phyloP scores from a whole-genome alignment of 2,113 vertebrate genomes.

The Semicossyphus pulcher region DNA sequence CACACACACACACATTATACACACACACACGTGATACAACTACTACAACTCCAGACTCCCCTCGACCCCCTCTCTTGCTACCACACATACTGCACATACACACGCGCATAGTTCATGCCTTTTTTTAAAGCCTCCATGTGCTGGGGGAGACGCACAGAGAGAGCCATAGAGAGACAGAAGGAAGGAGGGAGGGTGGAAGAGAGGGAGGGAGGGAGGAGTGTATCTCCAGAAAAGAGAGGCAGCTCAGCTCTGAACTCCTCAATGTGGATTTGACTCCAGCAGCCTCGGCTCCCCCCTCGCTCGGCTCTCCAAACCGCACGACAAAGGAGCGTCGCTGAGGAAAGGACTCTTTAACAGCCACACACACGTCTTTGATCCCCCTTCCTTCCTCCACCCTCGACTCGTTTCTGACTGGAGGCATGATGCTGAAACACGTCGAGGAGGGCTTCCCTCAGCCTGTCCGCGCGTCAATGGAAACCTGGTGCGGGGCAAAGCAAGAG shows the following conservation, averaged over 20 bases:
- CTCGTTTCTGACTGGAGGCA: constrained; percentile 40
- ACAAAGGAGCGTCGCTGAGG: constrained; percentile 31
- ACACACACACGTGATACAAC: constrained; percentile 14
- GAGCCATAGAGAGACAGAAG: constrained; percentile 30
- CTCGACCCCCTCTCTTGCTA: background rate
- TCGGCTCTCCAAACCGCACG: constrained; percentile 22
- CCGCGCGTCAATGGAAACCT: constrained; percentile 61
- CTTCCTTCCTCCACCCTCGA: constrained; percentile 2
- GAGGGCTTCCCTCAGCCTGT: constrained; percentile 60
- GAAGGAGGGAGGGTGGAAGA: constrained; percentile 5
- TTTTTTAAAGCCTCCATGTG: constrained; percentile 67
- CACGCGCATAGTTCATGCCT: constrained; percentile 40
- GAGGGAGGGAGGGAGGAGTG: constrained; percentile 47
- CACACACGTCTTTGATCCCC: constrained; percentile 5
- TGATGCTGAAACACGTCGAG: constrained; percentile 40
- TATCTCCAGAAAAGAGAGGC: constrained; percentile 44
- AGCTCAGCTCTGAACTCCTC: constrained; percentile 40
- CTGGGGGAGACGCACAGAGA: constrained; percentile 39
- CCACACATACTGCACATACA: constrained; percentile 36
- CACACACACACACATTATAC: background rate
- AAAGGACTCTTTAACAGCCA: constrained; percentile 35
- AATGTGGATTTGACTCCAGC: constrained; percentile 46
- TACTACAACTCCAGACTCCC: constrained; percentile 29
- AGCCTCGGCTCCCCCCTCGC: constrained; percentile 3
- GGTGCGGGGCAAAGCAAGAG: constrained; percentile 48